These are phyloP conservation scores for Zaprionus tsacasi DNA, from an alignment of 1,140 invertebrate species.

Conservation along the genomic window DNA sequence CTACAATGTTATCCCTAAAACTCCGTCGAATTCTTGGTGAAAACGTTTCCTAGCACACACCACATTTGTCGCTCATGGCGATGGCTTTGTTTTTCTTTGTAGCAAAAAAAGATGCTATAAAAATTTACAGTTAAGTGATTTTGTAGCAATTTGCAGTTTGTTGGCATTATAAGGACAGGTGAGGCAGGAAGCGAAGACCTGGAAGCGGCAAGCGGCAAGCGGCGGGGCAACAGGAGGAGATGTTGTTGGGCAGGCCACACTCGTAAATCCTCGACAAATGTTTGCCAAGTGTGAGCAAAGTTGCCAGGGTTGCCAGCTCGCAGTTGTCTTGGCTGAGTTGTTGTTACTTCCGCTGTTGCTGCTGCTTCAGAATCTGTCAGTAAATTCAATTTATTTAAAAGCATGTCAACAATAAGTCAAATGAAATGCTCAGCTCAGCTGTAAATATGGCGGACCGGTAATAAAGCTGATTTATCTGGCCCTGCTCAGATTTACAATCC, in stretches of 20 bases:
- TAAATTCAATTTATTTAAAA: conserved; percentile 74
- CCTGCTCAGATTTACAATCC: conserved; percentile 55
- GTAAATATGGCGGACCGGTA: conserved; percentile 59
- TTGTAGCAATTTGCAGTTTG: conserved; percentile 73
- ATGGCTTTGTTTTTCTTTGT: conserved; percentile 42
- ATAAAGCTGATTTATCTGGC: conserved; percentile 66
- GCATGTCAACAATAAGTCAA: conserved; percentile 72
- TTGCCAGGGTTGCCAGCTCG: conserved; percentile 21
- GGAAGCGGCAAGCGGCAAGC: background rate
- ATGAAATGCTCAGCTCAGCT: conserved; percentile 63
- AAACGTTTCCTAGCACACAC: background rate
- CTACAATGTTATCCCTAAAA: background rate
- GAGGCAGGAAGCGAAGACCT: conserved; percentile 7
- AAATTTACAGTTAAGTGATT: conserved; percentile 71
- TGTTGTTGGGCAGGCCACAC: conserved; percentile 10
- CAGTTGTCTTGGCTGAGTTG: conserved; percentile 9
- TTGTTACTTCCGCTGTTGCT: conserved; percentile 7
- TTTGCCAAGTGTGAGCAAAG: conserved; percentile 39
- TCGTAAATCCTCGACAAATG: conserved; percentile 67
- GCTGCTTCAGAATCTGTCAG: conserved; percentile 35
- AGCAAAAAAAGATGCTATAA: conserved; percentile 57
- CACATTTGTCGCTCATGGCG: no score
- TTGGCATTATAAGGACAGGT: conserved; percentile 55
- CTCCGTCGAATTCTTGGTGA: background rate
- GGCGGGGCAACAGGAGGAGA: background rate